phyloP scores from a whole-genome alignment of 2,797 vertebrate species.

The Synaphobranchus kaupii region DNA sequence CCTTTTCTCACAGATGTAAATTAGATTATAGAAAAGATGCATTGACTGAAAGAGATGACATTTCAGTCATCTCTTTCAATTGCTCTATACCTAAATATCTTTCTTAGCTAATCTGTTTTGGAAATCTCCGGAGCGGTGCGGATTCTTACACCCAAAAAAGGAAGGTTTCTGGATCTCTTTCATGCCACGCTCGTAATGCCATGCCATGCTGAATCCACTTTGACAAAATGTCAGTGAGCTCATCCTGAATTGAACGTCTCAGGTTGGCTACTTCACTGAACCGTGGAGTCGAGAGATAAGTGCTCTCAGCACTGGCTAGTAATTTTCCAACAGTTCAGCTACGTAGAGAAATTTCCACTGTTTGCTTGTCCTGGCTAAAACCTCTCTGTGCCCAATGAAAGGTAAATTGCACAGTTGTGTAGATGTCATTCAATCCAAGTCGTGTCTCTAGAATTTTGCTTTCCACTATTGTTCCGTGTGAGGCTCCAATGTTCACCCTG shows the following conservation, averaged over 20 bases:
- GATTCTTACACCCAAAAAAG: neutral
- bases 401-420: neutral
- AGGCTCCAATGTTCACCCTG: neutral
- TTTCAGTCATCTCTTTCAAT: neutral
- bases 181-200: neutral
- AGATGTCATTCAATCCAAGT: neutral
- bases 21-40: no score
- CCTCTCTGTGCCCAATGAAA: neutral
- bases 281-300: constrained; percentile 4
- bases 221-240: neutral
- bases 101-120: neutral
- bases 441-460: neutral
- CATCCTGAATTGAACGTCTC: neutral
- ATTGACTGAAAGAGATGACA: neutral
- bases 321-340: constrained; percentile 4
- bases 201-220: constrained; percentile 6
- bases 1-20: neutral
- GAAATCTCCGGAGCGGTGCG: neutral
- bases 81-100: neutral
- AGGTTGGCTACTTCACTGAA: neutral
- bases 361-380: neutral
- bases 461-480: neutral
- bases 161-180: neutral
- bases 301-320: neutral
- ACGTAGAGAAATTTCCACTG: neutral